These are phyloP conservation scores for Stenotaenia linearis DNA, from an alignment of 2,888 invertebrate genomes.

Conservation along the genomic window DNA sequence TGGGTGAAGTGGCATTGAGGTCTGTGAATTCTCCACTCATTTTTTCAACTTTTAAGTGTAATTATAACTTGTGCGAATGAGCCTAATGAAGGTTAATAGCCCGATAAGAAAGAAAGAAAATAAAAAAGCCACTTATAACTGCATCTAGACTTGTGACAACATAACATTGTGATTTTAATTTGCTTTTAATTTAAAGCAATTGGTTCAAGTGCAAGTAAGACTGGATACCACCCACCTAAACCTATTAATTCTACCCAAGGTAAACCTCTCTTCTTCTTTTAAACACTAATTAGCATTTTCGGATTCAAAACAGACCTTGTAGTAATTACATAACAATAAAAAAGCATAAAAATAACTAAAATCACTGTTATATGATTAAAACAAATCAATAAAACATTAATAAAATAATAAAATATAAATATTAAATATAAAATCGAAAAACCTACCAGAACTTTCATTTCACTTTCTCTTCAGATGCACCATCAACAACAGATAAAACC, in stretches of 20 bases:
- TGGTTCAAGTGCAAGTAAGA: neutral
- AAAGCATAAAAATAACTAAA: neutral
- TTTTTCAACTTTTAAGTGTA: neutral
- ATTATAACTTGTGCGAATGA: neutral
- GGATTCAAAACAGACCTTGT: neutral
- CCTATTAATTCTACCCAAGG: neutral
- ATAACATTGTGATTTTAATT: neutral
- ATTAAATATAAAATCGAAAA: neutral
- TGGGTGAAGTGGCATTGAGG: neutral
- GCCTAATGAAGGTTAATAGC: slow-evolving; percentile 12
- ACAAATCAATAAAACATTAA: neutral
- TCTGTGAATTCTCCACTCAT: neutral
- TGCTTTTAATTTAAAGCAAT: neutral
- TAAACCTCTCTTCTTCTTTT: neutral
- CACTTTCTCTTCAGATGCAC: neutral
- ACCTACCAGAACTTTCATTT: neutral
- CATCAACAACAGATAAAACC: neutral
- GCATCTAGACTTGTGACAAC: neutral
- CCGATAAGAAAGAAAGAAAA: neutral
- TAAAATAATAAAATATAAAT: neutral
- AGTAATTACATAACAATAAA: neutral
- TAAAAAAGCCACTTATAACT: neutral
- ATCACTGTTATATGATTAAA: neutral
- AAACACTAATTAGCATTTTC: neutral
- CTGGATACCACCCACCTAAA: neutral